Evolutionary conservation across 1,140 invertebrate species (phyloP).

Genomic region (Drosophila navojoa): DNA sequence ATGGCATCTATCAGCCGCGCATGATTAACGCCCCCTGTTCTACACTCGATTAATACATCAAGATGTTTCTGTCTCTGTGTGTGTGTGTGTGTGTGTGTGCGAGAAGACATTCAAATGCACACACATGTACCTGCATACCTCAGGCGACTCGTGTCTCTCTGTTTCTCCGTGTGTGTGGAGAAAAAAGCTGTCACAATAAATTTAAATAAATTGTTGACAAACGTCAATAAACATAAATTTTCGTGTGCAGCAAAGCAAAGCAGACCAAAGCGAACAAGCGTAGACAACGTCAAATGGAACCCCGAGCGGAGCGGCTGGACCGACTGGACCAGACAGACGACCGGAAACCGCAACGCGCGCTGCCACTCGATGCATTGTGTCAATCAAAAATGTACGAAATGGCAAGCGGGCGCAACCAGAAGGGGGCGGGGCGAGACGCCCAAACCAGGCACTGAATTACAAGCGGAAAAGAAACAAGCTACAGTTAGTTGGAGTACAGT

Average conservation of each 20-base stretch:
- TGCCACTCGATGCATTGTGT: conserved; percentile 47
- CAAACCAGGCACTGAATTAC: neutral
- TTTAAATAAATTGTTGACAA: conserved; percentile 82
- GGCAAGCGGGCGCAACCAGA: conserved; percentile 20
- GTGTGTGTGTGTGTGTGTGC: conserved; percentile 9
- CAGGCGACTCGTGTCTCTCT: neutral
- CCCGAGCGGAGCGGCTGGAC: neutral
- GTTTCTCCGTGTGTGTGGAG: neutral
- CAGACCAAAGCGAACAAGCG: conserved; percentile 26
- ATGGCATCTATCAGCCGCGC: conserved; percentile 65
- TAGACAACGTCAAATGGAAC: conserved; percentile 7
- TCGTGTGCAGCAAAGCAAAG: conserved; percentile 76
- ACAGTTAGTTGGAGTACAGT: neutral
- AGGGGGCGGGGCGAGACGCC: conserved; percentile 9
- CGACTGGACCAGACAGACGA: conserved; percentile 34
- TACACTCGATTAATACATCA: conserved; percentile 68
- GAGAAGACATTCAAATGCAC: conserved; percentile 6
- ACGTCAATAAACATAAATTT: conserved; percentile 82
- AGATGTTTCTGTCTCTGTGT: conserved; percentile 20
- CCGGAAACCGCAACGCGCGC: conserved; percentile 74
- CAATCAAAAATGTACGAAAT: conserved; percentile 67
- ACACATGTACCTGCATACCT: conserved; percentile 27
- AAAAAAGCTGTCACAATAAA: conserved; percentile 77
- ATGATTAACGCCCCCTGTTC: conserved; percentile 55
- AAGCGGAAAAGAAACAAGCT: neutral